These are phyloP conservation scores for Cancer borealis DNA, from an alignment of 2,888 invertebrate species.

Conservation along the genomic window DNA sequence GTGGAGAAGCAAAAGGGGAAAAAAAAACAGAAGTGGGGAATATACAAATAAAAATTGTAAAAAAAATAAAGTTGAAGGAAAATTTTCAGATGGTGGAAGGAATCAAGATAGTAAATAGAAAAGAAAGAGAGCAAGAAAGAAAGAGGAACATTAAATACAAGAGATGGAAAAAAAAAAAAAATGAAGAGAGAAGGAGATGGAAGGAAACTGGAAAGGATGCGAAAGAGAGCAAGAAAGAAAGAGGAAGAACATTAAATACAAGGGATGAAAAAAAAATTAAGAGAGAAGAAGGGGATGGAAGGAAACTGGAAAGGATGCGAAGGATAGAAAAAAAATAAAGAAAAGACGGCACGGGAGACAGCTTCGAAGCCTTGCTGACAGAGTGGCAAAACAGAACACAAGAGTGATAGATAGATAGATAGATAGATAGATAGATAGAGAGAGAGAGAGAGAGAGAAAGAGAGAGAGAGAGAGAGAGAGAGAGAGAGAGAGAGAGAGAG, in stretches of 20 bases:
- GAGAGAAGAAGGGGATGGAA: background rate
- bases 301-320: background rate
- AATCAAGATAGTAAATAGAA: too few relatives aligned
- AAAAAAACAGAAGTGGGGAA: background rate
- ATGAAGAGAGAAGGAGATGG: background rate
- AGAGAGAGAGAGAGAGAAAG: constrained; percentile 7
- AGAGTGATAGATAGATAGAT: background rate
- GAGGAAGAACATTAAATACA: background rate
- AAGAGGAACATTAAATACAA: background rate
- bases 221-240: background rate
- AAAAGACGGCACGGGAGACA: background rate
- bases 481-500: background rate
- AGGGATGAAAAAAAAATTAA: background rate
- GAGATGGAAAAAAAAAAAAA: background rate
- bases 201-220: background rate
- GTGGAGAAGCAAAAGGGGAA: background rate
- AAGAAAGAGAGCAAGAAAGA: background rate
- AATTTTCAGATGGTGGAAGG: too few relatives aligned
- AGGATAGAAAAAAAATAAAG: background rate
- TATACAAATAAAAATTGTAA: too few relatives aligned
- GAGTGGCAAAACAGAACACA: background rate
- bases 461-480: constrained; percentile 13
- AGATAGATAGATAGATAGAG: background rate
- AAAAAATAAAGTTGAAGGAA: too few relatives aligned
- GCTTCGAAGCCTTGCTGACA: too few relatives aligned